Evolutionary conservation across 1,140 invertebrate genomes (phyloP).

Genomic region (Drosophila repleta): DNA sequence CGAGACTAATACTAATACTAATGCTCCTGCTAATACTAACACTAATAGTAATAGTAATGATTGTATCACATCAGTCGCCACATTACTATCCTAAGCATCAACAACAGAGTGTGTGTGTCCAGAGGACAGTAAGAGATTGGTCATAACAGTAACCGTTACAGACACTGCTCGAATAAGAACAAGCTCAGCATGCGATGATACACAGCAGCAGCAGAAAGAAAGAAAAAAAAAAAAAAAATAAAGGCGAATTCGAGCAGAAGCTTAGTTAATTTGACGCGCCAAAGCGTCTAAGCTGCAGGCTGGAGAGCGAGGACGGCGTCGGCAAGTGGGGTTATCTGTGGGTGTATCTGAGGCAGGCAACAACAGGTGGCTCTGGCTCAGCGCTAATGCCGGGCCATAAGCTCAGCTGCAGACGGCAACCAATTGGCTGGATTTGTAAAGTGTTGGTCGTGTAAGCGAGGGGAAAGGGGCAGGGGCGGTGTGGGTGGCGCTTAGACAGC

Average conservation of each 20-base stretch:
- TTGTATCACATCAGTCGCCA: too few species aligned
- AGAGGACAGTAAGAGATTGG: background rate
- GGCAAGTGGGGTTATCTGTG: background rate
- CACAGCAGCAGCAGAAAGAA: too few species aligned
- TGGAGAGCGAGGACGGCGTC: background rate
- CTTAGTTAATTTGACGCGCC: slow-evolving; percentile 41
- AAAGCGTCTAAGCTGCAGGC: slow-evolving; percentile 8
- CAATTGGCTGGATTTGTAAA: slow-evolving; percentile 42
- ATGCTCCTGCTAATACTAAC: too few species aligned
- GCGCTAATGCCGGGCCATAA: slow-evolving; percentile 38
- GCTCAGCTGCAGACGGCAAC: slow-evolving; percentile 43
- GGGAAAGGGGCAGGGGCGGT: background rate
- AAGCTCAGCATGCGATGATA: background rate
- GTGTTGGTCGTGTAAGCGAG: slow-evolving; percentile 2
- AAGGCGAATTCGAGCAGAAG: slow-evolving; percentile 24
- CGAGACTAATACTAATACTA: background rate
- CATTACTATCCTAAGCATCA: background rate
- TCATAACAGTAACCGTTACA: background rate
- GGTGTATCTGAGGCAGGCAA: slow-evolving; percentile 7
- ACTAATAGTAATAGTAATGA: too few species aligned
- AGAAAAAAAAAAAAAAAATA: too few species aligned
- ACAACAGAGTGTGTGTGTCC: background rate
- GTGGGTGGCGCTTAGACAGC: slow-evolving; percentile 35
- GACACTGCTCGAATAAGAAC: background rate
- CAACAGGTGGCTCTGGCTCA: slow-evolving; percentile 51